These are phyloP conservation scores for Tiphia femorata DNA, from an alignment of 2,888 invertebrate genomes.

Conservation along the genomic window DNA sequence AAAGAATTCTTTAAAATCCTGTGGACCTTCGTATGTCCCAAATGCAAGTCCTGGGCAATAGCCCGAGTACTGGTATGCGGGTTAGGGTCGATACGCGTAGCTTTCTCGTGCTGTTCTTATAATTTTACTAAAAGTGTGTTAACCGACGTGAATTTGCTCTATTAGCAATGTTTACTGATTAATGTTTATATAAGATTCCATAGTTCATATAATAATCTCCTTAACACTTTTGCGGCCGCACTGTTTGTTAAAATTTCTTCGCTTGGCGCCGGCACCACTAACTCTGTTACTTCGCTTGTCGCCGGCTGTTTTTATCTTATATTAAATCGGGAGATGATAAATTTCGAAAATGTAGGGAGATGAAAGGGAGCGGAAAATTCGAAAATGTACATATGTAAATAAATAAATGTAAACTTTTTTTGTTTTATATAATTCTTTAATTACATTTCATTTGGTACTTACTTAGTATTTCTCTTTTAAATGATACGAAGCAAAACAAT, in stretches of 20 bases:
- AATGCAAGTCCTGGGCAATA: no score
- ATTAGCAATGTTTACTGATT: no score
- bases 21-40: no score
- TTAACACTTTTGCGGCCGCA: conserved; percentile 14
- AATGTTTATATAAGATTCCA: no score
- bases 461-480: conserved; percentile 15
- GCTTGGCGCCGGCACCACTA: conserved; percentile 14
- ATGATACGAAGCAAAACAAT: conserved; percentile 16
- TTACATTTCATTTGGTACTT: conserved; percentile 10
- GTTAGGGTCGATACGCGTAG: no score
- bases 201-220: no score
- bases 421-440: conserved; percentile 12
- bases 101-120: no score
- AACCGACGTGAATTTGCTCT: no score
- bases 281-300: conserved; percentile 13
- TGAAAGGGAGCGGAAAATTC: conserved; percentile 2
- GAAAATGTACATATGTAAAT: conserved; percentile 18
- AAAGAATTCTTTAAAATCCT: no score
- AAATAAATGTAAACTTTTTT: conserved; percentile 19
- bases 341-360: conserved; percentile 5
- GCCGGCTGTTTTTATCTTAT: conserved; percentile 7
- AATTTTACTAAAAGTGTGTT: no score
- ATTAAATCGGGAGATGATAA: conserved; percentile 16
- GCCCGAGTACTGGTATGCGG: no score
- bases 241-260: conserved; percentile 2